Evolutionary conservation across 2,113 vertebrate genomes (phyloP).

Genomic region (Sebastes schlegelii): DNA sequence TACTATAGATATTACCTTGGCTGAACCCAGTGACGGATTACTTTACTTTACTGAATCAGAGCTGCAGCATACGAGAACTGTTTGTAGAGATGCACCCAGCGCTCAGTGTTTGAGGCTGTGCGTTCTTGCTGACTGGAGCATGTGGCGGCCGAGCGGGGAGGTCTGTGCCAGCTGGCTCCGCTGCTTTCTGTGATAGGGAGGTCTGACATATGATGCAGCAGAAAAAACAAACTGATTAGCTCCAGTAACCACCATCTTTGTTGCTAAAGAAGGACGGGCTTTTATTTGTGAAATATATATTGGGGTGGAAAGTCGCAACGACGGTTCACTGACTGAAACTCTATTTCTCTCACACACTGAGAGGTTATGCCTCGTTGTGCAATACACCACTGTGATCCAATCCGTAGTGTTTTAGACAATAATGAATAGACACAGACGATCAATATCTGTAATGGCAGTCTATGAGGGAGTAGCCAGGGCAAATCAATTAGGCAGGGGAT

Average conservation of each 20-base stretch:
- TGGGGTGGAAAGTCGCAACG: background rate
- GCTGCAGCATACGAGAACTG: conserved; percentile 5
- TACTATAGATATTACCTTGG: conserved; percentile 9
- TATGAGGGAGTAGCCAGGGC: conserved; percentile 5
- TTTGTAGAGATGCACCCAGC: conserved; percentile 33
- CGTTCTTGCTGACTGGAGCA: conserved; percentile 59
- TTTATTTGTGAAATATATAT: conserved; percentile 2
- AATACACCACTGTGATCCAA: conserved; percentile 8
- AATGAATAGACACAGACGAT: conserved; percentile 42
- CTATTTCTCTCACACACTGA: background rate
- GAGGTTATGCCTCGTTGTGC: background rate
- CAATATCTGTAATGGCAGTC: conserved; percentile 37
- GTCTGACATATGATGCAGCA: conserved; percentile 62
- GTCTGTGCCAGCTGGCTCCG: conserved; percentile 51
- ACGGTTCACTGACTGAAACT: background rate
- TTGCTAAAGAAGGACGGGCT: background rate
- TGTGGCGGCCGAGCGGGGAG: conserved; percentile 19
- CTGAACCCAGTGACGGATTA: conserved; percentile 45
- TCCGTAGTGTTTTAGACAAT: conserved; percentile 26
- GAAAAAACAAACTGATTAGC: conserved; percentile 18
- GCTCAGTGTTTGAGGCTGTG: conserved; percentile 27
- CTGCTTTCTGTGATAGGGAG: conserved; percentile 17
- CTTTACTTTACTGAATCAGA: conserved; percentile 8
- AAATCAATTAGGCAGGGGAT: conserved; percentile 18
- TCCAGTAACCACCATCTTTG: conserved; percentile 6